Conservation (phyloP, 2,113 vertebrate species). For the Trogon melanurus region DNA sequence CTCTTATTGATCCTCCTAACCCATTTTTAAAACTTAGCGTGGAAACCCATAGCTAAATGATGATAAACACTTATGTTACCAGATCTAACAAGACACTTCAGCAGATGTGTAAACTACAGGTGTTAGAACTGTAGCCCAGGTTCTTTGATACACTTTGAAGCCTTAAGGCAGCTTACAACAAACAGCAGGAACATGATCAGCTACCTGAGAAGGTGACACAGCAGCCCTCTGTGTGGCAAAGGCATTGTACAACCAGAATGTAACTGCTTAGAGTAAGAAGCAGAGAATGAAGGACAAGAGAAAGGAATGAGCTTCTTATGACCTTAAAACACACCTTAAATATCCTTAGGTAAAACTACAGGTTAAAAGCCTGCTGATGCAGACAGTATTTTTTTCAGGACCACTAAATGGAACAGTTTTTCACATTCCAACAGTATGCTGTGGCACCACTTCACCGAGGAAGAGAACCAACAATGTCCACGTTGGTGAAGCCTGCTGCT, state of each 20-base stretch:
- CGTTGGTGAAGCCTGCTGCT: background rate
- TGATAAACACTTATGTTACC: background rate
- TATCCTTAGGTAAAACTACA: background rate
- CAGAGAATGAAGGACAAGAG: background rate
- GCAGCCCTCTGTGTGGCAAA: background rate
- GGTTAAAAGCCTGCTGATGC: background rate
- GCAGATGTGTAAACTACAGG: background rate
- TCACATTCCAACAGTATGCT: background rate
- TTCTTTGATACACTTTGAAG: background rate
- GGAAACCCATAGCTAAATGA: background rate
- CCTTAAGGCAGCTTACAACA: background rate
- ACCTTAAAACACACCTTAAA: background rate
- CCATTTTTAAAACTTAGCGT: background rate
- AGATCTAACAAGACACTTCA: background rate
- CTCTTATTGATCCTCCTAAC: background rate
- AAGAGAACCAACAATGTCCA: background rate
- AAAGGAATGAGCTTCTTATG: background rate
- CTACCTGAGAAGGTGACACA: background rate
- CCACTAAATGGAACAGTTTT: background rate
- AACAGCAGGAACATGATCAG: background rate
- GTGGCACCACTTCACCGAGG: fast-evolving
- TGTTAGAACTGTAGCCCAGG: background rate
- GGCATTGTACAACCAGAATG: background rate
- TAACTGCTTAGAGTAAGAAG: background rate
- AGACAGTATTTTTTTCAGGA: background rate